A percentile compares a stretch with the other conserved stretches of the same genome.
Evolutionary conservation across 2,888 invertebrate species (phyloP).

Genomic region (Athalia cordata): DNA sequence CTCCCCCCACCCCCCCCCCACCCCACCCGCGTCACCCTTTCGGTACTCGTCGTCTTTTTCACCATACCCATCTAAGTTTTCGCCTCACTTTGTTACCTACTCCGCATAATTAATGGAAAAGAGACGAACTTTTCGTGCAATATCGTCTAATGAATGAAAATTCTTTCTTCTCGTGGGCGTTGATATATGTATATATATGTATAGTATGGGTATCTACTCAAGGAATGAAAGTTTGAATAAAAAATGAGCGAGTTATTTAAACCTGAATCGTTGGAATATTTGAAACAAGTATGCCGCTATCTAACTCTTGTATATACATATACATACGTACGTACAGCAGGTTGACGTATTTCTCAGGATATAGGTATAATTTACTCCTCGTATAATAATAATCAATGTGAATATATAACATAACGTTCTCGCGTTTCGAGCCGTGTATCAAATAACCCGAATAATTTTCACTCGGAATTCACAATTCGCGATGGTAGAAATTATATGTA

Average conservation of each 20-base stretch:
- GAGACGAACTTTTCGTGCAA: not conserved
- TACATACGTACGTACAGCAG: not conserved
- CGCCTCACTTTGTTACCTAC: slow-evolving; percentile 12
- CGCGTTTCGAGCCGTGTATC: slow-evolving; percentile 1
- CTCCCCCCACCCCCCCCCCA: not conserved
- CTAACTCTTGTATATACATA: not conserved
- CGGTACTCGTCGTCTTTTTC: slow-evolving; percentile 27
- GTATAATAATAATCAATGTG: slow-evolving; percentile 16
- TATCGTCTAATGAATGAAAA: slow-evolving; percentile 19
- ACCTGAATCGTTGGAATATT: slow-evolving; percentile 18
- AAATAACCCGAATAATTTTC: slow-evolving; percentile 16
- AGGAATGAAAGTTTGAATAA: not conserved
- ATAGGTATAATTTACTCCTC: not conserved
- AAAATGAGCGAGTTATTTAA: slow-evolving; percentile 12
- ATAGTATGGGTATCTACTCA: too few species aligned
- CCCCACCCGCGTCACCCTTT: not conserved
- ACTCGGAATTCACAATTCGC: not conserved
- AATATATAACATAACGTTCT: slow-evolving; percentile 12
- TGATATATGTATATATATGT: not conserved
- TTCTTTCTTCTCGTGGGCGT: not conserved
- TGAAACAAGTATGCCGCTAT: not conserved
- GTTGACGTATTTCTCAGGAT: slow-evolving; percentile 5
- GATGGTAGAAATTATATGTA: not conserved
- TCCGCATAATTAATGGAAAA: slow-evolving; percentile 24
- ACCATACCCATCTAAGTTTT: too few species aligned